Conservation (phyloP, 2,888 invertebrate species). For the Ochropleura leucogaster region DNA sequence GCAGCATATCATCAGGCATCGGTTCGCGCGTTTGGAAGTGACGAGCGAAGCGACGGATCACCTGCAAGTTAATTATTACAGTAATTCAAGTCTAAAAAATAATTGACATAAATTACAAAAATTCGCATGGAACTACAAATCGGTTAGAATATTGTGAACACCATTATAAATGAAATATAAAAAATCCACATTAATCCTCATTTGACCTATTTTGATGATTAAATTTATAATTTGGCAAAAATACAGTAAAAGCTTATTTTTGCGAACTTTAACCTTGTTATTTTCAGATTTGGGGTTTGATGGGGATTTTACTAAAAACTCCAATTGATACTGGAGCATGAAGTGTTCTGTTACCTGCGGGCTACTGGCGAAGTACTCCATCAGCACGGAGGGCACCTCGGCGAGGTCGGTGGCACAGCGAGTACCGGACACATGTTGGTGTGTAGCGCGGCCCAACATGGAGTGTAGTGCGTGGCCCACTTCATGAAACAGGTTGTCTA, state of each 20-base stretch:
- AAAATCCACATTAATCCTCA: too few relatives aligned
- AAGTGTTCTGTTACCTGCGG: constrained; percentile 28
- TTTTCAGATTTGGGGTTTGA: too few relatives aligned
- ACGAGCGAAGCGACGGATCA: constrained; percentile 95
- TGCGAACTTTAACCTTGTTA: too few relatives aligned
- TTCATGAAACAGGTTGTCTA: constrained; percentile 53
- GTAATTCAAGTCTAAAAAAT: neutral
- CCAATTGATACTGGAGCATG: neutral
- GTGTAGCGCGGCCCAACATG: constrained; percentile 94
- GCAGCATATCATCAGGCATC: constrained; percentile 94
- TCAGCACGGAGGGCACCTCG: constrained; percentile 99
- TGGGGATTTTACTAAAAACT: too few relatives aligned
- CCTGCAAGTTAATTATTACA: constrained; percentile 82
- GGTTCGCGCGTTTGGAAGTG: constrained; percentile 97
- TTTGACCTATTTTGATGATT: too few relatives aligned
- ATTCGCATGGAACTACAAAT: too few relatives aligned
- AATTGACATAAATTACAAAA: too few relatives aligned
- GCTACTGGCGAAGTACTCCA: constrained; percentile 98
- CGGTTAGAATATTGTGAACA: too few relatives aligned
- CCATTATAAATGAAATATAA: too few relatives aligned
- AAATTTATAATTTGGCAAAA: too few relatives aligned
- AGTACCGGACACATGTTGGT: constrained; percentile 99
- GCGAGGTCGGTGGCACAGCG: constrained; percentile 99
- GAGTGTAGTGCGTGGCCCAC: constrained; percentile 42
- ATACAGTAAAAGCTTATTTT: too few relatives aligned